phyloP scores from a whole-genome alignment of 1,140 invertebrate genomes.

The Papilio aristodemus region DNA sequence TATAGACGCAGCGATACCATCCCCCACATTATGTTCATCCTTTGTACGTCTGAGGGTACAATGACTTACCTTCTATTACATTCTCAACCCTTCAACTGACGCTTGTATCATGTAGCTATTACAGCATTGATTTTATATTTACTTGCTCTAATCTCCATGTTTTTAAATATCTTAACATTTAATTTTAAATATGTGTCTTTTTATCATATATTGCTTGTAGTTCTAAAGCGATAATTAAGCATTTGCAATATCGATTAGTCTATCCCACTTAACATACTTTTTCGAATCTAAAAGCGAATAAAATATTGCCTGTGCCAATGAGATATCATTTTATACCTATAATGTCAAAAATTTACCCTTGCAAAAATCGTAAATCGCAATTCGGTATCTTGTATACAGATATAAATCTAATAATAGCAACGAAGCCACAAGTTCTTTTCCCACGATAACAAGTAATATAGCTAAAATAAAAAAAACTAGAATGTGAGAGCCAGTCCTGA shows the following conservation, averaged over 20 bases:
- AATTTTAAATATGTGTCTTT: no score
- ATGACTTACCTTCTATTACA: slow-evolving; percentile 52
- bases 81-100: slow-evolving; percentile 51
- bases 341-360: neutral
- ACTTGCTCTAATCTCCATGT: neutral
- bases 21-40: slow-evolving; percentile 38
- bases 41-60: slow-evolving; percentile 52
- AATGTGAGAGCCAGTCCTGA: slow-evolving; percentile 50
- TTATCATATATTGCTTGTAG: no score
- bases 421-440: slow-evolving; percentile 44
- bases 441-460: slow-evolving; percentile 66
- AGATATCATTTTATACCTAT: no score
- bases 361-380: neutral
- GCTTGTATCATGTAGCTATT: slow-evolving; percentile 19
- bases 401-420: slow-evolving; percentile 34
- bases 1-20: slow-evolving; percentile 29
- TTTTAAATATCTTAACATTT: no score
- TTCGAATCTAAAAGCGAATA: no score
- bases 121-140: slow-evolving; percentile 19
- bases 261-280: no score
- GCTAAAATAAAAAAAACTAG: slow-evolving; percentile 59
- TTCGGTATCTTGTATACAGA: slow-evolving; percentile 31
- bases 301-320: no score
- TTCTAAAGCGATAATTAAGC: no score
- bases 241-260: no score